Percentiles rank a stretch among this genome's conserved stretches.
Evolutionary conservation across 2,113 vertebrate species (phyloP).

Genomic region (Synchiropus splendidus): DNA sequence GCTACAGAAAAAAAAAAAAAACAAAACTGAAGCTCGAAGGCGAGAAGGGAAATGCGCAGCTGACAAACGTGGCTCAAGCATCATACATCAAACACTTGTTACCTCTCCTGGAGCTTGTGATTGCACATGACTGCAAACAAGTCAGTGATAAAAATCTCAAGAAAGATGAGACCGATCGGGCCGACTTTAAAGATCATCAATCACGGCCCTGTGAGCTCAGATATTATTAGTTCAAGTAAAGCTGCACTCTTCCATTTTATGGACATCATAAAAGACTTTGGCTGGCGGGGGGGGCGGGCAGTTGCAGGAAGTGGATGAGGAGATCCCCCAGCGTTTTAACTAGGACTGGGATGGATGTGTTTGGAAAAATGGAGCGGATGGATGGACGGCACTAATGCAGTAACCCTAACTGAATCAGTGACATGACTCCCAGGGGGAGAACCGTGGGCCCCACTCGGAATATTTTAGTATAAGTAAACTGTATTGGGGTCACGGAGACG

Average conservation of each 20-base stretch:
- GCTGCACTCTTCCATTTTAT: slow-evolving; percentile 85
- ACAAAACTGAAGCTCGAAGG: slow-evolving; percentile 55
- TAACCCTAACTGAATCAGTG: slow-evolving; percentile 62
- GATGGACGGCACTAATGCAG: slow-evolving; percentile 71
- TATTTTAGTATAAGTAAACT: slow-evolving; percentile 26
- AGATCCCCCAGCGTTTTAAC: slow-evolving; percentile 61
- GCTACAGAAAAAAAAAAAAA: slow-evolving; percentile 54
- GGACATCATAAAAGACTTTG: slow-evolving; percentile 76
- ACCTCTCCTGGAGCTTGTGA: slow-evolving; percentile 80
- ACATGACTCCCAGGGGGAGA: slow-evolving; percentile 31
- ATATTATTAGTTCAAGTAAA: slow-evolving; percentile 89
- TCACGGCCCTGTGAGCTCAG: slow-evolving; percentile 74
- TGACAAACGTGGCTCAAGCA: slow-evolving; percentile 82
- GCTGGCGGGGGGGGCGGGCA: slow-evolving; percentile 31
- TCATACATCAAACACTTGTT: slow-evolving; percentile 94
- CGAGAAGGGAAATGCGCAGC: slow-evolving; percentile 76
- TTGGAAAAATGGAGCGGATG: slow-evolving; percentile 67
- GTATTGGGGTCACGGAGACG: not conserved
- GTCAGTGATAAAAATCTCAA: slow-evolving; percentile 91
- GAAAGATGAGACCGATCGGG: slow-evolving; percentile 89
- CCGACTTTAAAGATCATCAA: slow-evolving; percentile 87
- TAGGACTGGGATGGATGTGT: slow-evolving; percentile 72
- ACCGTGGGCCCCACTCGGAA: slow-evolving; percentile 33
- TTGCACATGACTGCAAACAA: slow-evolving; percentile 88
- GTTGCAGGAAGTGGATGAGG: slow-evolving; percentile 29